Conservation (phyloP, 2,113 vertebrate genomes). For the Eudorcas thomsonii region DNA sequence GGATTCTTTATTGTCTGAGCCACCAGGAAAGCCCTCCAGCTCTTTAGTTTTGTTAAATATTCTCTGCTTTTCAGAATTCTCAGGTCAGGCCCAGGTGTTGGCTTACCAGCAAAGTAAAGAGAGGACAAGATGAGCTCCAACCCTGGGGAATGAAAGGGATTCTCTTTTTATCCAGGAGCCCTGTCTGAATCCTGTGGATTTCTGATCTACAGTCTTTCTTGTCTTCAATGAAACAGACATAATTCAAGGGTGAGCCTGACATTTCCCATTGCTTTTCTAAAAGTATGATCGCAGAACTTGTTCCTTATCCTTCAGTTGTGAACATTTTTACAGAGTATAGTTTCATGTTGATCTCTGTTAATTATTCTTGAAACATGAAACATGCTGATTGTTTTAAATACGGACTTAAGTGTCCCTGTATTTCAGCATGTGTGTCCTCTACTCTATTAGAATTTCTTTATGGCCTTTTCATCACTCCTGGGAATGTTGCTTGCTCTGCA, state of each 20-base stretch:
- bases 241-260: background rate
- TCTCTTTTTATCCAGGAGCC: background rate
- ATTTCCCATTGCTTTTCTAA: background rate
- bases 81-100: background rate
- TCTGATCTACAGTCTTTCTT: background rate
- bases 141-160: background rate
- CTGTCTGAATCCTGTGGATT: background rate
- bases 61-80: background rate
- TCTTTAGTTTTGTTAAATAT: background rate
- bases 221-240: background rate
- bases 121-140: background rate
- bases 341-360: background rate
- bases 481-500: background rate
- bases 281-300: background rate
- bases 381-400: background rate
- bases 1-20: background rate
- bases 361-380: background rate
- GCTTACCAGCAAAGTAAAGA: background rate
- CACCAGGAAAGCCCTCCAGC: background rate
- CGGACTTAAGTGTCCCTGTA: background rate
- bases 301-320: background rate
- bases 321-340: background rate
- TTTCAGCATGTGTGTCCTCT: background rate
- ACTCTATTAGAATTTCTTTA: background rate
- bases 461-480: background rate